Conservation (phyloP, 1,140 invertebrate genomes). For the Drosophila ercepeae region DNA sequence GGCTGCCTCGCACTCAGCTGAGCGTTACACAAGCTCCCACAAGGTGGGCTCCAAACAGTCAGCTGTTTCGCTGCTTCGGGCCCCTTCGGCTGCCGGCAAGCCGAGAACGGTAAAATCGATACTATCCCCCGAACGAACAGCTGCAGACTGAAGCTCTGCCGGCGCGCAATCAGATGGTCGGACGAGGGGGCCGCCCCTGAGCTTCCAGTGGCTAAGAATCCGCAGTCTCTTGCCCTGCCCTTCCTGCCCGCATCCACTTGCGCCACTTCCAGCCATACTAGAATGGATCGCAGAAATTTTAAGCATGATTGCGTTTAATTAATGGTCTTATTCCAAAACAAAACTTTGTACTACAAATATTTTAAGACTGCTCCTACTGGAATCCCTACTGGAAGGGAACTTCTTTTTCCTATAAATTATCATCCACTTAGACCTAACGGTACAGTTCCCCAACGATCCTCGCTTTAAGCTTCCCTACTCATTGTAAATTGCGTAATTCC, state of each 20-base stretch:
- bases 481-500: slow-evolving; percentile 70
- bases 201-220: slow-evolving; percentile 7
- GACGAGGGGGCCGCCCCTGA: slow-evolving; percentile 1
- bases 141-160: slow-evolving; percentile 5
- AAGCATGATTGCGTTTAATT: neutral
- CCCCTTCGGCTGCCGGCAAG: neutral
- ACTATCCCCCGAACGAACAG: neutral
- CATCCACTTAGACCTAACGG: neutral
- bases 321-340: neutral
- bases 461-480: slow-evolving; percentile 7
- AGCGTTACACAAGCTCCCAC: slow-evolving; percentile 41
- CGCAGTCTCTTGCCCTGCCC: neutral
- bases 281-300: neutral
- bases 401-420: no score
- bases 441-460: neutral
- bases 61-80: slow-evolving; percentile 53
- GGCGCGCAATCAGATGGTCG: slow-evolving; percentile 59
- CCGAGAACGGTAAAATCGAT: neutral
- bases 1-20: slow-evolving; percentile 64
- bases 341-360: neutral
- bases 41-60: slow-evolving; percentile 10
- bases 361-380: no score
- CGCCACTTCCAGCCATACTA: neutral
- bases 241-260: neutral
- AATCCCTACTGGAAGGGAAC: no score